Evolutionary conservation across 2,888 invertebrate species (phyloP), one percentile per base, ranked within the genome.

Genomic region (Gnatocerus cornutus): DNA sequence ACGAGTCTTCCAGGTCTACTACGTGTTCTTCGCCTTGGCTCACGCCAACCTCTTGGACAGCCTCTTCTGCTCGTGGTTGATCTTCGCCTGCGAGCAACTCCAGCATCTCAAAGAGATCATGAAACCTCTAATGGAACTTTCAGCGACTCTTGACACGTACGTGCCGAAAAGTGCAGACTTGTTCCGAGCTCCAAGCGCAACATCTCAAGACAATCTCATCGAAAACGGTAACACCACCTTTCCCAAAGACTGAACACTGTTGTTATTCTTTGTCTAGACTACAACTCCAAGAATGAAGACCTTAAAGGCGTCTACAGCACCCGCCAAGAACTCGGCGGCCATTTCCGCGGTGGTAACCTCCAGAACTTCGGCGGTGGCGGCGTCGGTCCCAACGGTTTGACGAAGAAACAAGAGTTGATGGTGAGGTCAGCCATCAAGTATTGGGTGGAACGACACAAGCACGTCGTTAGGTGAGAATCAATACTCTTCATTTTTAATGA

Each of bases 401-500:
- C 92, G 0, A 92, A 92, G 82, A 95, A 94, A 79, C 94, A 95
- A 80, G 94, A 95, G 83, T 88, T 94, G 86, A 87, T 95, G 84
- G 94, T 95, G 0, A 87, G 95, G 74, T 94, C 94, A 30, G 94
- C 95, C 12, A 95, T 95, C 78, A 95, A 94, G 79, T 95, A 95
- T 80, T 95, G 95, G 95, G 95, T 95, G 27, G 95, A 95, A 80
- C 86, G 95, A 39, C 95, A 95, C 82, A 95, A 95, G 84, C 95
- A 95, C 80, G 92, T 95, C 61, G 95, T 95, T 45, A 91, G 94
- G 95, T 94, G 82, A 30, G n/a, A 7, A 85, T 86, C 39, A 30
- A 27, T 30, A 13, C 6, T 41, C 10, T 41, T n/a, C 41, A 41
- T 59, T 59, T 66, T 56, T 58, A 33, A 45, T 33, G 10, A 52